phyloP scores from a whole-genome alignment of 2,113 vertebrate species.

The Chloropsis hardwickii region DNA sequence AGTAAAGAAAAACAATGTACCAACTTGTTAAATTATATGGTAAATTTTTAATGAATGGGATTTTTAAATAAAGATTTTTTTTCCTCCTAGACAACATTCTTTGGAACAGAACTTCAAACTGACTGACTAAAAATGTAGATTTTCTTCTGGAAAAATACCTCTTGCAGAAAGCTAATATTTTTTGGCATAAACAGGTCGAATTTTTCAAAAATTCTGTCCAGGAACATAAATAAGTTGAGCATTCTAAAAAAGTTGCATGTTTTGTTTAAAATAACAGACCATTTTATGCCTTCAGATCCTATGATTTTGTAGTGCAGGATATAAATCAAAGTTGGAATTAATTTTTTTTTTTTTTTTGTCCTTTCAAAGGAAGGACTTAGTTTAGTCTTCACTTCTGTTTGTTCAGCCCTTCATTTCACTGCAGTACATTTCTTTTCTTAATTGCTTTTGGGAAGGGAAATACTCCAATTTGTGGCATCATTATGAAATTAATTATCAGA shows the following conservation, averaged over 20 bases:
- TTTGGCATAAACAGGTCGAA: not conserved
- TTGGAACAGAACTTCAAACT: not conserved
- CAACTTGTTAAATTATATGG: not conserved
- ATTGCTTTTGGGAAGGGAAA: not conserved
- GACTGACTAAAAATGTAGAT: not conserved
- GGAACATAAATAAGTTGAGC: not conserved
- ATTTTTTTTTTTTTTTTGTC: not conserved
- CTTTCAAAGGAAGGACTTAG: not conserved
- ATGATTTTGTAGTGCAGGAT: not conserved
- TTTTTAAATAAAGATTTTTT: not conserved
- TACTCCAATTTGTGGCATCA: not conserved
- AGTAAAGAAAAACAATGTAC: not conserved
- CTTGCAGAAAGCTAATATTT: not conserved
- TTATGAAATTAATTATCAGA: not conserved
- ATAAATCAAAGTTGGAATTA: not conserved
- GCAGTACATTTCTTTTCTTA: not conserved
- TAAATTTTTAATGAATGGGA: not conserved
- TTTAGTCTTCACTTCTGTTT: not conserved
- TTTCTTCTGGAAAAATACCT: not conserved
- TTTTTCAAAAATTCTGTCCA: not conserved
- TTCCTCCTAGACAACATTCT: not conserved
- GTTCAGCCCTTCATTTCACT: not conserved
- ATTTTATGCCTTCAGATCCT: not conserved
- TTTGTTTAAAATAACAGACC: not conserved
- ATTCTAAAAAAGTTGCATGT: not conserved